phyloP scores from a whole-genome alignment of 1,140 invertebrate genomes.

The Drosophila punjabiensis region DNA sequence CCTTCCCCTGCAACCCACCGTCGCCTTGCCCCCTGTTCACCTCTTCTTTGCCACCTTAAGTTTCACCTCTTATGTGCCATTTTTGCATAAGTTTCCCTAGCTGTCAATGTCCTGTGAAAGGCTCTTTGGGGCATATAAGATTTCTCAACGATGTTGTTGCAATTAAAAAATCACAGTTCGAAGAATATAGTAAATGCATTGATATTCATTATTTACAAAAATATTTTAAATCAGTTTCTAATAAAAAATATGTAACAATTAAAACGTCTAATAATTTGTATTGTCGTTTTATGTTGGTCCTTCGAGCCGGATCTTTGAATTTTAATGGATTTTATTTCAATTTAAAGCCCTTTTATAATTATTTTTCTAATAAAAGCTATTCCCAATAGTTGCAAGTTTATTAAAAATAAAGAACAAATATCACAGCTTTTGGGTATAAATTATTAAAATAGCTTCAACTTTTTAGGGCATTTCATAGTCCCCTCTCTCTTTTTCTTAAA shows the following conservation, averaged over 20 bases:
- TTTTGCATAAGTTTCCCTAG: slow-evolving; percentile 63
- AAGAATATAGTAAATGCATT: background rate
- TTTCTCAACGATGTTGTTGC: background rate
- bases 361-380: background rate
- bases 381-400: background rate
- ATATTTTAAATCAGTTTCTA: no score
- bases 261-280: no score
- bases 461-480: slow-evolving; percentile 27
- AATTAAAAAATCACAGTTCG: background rate
- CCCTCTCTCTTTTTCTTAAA: background rate
- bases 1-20: background rate
- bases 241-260: no score
- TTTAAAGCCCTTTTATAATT: background rate
- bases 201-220: no score
- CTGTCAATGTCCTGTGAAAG: slow-evolving; percentile 37
- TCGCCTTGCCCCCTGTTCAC: background rate
- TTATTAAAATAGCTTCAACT: background rate
- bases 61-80: slow-evolving; percentile 65
- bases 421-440: slow-evolving; percentile 6
- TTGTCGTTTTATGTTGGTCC: background rate
- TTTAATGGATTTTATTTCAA: background rate
- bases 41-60: background rate
- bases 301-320: background rate
- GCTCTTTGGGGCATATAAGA: background rate
- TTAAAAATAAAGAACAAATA: slow-evolving; percentile 1